Evolutionary conservation across 2,797 vertebrate genomes (phyloP).

Genomic region (Rhinella marina): DNA sequence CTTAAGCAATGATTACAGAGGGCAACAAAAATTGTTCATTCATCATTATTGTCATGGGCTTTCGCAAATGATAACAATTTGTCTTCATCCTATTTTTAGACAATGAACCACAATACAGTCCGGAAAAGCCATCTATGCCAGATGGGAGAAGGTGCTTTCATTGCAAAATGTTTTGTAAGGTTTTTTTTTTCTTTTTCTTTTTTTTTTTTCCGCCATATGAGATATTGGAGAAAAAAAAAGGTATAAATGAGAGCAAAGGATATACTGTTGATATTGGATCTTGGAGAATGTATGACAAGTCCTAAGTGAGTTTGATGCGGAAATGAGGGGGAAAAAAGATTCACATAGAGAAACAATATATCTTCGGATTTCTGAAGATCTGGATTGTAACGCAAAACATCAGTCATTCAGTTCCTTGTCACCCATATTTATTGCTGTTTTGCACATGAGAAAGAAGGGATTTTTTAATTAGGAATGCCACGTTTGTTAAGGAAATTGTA

Average conservation of each 20-base stretch:
- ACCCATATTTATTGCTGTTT: neutral
- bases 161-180: constrained; percentile 87
- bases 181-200: constrained; percentile 61
- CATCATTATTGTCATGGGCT: constrained; percentile 99
- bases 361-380: constrained; percentile 25
- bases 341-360: constrained; percentile 21
- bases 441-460: neutral
- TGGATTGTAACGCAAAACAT: constrained; percentile 10
- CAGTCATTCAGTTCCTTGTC: neutral
- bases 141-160: constrained; percentile 93
- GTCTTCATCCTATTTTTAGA: constrained; percentile 99
- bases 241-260: constrained; percentile 81
- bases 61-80: constrained; percentile 99
- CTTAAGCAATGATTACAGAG: constrained; percentile 99
- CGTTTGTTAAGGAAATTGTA: neutral
- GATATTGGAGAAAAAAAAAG: constrained; percentile 71
- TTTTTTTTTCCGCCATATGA: constrained; percentile 72
- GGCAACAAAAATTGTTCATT: constrained; percentile 98
- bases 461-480: neutral
- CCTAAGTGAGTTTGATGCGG: constrained; percentile 63
- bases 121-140: constrained; percentile 93
- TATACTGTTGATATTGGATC: constrained; percentile 79
- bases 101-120: constrained; percentile 97
- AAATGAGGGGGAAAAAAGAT: constrained; percentile 25
- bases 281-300: constrained; percentile 76